A percentile compares a stretch with the other conserved stretches of the same genome.
Conservation (phyloP, 2,888 invertebrate species). For the Drosophila kambysellisi region DNA sequence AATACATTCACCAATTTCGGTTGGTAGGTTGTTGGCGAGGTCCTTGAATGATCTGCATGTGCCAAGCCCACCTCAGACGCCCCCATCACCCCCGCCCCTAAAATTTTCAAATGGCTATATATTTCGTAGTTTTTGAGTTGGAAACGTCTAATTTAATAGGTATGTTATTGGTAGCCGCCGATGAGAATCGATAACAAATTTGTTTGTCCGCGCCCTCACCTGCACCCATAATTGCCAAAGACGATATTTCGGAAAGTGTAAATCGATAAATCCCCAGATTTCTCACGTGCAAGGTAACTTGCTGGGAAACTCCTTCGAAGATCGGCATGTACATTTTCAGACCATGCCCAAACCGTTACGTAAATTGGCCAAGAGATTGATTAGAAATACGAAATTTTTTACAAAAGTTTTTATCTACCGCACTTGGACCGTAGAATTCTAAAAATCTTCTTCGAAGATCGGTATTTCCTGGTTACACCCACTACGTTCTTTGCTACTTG, state of each 20-base stretch:
- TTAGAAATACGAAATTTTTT: not conserved
- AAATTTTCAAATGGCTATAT: too few relatives aligned
- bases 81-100: too few relatives aligned
- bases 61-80: too few relatives aligned
- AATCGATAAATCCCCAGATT: not conserved
- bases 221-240: not conserved
- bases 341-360: too few relatives aligned
- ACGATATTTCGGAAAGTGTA: not conserved
- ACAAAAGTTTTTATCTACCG: too few relatives aligned
- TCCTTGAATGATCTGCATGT: too few relatives aligned
- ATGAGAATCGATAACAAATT: too few relatives aligned
- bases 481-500: not conserved
- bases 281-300: not conserved
- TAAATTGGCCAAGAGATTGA: not conserved
- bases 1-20: too few relatives aligned
- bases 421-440: too few relatives aligned
- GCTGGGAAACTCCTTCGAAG: not conserved
- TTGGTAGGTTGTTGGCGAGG: too few relatives aligned
- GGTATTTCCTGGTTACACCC: not conserved
- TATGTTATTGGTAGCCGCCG: not conserved
- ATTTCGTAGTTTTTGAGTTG: not conserved
- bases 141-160: not conserved
- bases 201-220: not conserved
- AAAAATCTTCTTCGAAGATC: not conserved
- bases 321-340: too few relatives aligned